A percentile compares a stretch with the other conserved stretches of the same genome.
Conservation (phyloP, 2,113 vertebrate genomes). For the Neolamprologus brichardi region DNA sequence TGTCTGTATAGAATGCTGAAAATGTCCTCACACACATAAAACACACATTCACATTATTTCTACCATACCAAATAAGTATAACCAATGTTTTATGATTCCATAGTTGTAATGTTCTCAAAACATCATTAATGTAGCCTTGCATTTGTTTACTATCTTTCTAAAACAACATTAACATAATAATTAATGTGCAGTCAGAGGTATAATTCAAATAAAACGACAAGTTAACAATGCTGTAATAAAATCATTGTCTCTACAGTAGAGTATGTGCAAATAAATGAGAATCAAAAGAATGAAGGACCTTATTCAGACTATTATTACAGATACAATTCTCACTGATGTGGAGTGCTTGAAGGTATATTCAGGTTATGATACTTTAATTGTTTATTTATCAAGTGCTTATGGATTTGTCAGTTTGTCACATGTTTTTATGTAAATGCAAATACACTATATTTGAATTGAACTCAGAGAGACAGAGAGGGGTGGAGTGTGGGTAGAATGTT, state of each 20-base stretch:
- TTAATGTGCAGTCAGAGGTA: not conserved
- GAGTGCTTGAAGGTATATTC: not conserved
- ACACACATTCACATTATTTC: rapidly evolving
- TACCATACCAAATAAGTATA: not conserved
- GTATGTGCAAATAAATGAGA: not conserved
- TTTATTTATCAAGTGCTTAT: not conserved
- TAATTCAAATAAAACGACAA: not conserved
- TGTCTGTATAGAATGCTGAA: not conserved
- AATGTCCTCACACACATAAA: not conserved
- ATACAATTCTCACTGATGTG: not conserved
- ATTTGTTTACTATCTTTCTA: not conserved
- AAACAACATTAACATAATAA: not conserved
- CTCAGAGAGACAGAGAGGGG: not conserved
- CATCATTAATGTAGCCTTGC: not conserved
- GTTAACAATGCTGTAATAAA: not conserved
- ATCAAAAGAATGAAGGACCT: not conserved
- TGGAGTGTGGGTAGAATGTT: not conserved
- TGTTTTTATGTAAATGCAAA: not conserved
- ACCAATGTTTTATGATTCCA: not conserved
- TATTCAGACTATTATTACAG: not conserved
- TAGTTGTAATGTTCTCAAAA: not conserved
- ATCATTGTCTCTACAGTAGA: not conserved
- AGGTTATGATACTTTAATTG: not conserved
- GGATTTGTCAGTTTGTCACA: not conserved
- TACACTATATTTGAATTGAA: not conserved